Conservation (phyloP, 2,888 invertebrate species). For the Archips xylosteana region DNA sequence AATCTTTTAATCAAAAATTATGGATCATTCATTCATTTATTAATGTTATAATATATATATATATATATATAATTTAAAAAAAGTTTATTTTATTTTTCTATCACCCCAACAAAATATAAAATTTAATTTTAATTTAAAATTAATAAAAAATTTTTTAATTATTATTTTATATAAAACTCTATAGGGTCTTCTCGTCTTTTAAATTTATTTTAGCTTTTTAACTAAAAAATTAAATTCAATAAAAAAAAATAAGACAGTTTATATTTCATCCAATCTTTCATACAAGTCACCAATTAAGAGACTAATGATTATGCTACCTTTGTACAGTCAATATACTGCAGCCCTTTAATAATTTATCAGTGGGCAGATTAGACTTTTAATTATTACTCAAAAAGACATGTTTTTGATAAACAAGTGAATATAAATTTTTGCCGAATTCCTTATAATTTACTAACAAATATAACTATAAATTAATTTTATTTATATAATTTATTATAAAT, state of each 20-base stretch:
- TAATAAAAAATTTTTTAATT: slow-evolving; percentile 67
- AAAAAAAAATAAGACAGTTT: slow-evolving; percentile 81
- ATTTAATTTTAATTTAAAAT: slow-evolving; percentile 58
- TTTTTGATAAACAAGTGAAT: slow-evolving; percentile 92
- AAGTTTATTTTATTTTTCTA: slow-evolving; percentile 86
- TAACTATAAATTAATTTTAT: slow-evolving; percentile 49
- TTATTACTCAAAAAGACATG: slow-evolving; percentile 87
- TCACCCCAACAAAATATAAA: slow-evolving; percentile 88
- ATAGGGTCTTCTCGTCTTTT: slow-evolving; percentile 93
- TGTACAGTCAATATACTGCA: slow-evolving; percentile 92
- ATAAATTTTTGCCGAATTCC: slow-evolving; percentile 88
- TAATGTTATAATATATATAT: slow-evolving; percentile 48
- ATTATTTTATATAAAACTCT: slow-evolving; percentile 86
- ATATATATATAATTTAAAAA: slow-evolving; percentile 64
- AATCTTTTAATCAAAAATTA: slow-evolving; percentile 86
- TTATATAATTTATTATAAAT: slow-evolving; percentile 50
- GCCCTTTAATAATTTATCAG: slow-evolving; percentile 89
- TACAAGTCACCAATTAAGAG: slow-evolving; percentile 92
- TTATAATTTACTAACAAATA: slow-evolving; percentile 77
- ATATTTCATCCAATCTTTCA: slow-evolving; percentile 90
- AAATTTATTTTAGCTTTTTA: slow-evolving; percentile 88
- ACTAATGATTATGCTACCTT: slow-evolving; percentile 92
- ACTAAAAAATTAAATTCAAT: slow-evolving; percentile 79
- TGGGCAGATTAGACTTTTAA: slow-evolving; percentile 90
- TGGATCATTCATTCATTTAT: slow-evolving; percentile 84